These are phyloP conservation scores for Octopus sinensis DNA, from an alignment of 1,140 invertebrate species.

Conservation along the genomic window DNA sequence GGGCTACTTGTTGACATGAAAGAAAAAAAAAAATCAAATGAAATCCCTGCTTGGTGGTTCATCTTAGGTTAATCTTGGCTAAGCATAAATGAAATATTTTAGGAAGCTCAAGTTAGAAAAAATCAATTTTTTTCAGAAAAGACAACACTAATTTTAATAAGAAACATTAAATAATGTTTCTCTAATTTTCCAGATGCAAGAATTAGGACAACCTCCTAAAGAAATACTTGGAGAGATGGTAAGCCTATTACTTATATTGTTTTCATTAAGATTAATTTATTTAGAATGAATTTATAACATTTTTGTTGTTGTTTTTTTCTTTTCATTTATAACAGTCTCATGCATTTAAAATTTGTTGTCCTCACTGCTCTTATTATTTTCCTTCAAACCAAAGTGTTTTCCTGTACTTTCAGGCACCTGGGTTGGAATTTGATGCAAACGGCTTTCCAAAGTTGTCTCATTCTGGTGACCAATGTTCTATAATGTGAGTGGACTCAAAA, in stretches of 20 bases:
- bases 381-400: background rate
- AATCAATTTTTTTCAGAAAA: no score
- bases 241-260: slow-evolving; percentile 16
- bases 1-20: no score
- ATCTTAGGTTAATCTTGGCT: no score
- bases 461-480: slow-evolving; percentile 36
- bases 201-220: slow-evolving; percentile 78
- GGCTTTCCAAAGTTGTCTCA: slow-evolving; percentile 48
- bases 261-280: background rate
- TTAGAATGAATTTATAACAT: background rate
- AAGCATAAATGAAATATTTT: no score
- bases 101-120: no score
- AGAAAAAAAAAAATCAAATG: no score
- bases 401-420: slow-evolving; percentile 36
- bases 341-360: background rate
- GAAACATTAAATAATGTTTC: background rate
- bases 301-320: background rate
- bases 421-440: slow-evolving; percentile 51
- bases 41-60: no score
- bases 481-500: slow-evolving; percentile 37
- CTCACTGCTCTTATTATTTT: background rate
- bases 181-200: slow-evolving; percentile 67
- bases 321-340: background rate
- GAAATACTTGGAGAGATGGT: slow-evolving; percentile 74
- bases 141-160: no score